A percentile compares a stretch with the other conserved stretches of the same genome.
Conservation (phyloP, 2,888 invertebrate species). For the Linnaemya vulpina region DNA sequence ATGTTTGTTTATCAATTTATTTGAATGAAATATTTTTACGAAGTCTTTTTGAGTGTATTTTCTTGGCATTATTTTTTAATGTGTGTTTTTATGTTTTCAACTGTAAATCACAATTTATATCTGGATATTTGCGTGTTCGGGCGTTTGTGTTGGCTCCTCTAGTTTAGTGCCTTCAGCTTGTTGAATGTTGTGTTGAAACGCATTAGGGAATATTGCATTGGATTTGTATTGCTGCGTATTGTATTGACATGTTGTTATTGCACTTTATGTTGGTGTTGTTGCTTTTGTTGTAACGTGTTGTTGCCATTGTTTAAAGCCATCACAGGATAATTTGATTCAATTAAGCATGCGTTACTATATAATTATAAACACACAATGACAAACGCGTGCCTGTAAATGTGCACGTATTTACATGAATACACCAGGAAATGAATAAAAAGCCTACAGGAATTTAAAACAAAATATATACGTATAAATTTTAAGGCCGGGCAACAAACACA, state of each 20-base stretch:
- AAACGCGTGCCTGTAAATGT: conserved; percentile 7
- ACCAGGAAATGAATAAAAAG: not conserved
- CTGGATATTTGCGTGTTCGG: conserved; percentile 2
- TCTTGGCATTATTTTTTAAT: too few species aligned
- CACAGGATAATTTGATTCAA: conserved; percentile 73
- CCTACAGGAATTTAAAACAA: not conserved
- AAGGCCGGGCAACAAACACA: not conserved
- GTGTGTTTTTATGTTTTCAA: not conserved
- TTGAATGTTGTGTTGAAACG: conserved; percentile 71
- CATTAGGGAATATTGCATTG: conserved; percentile 74
- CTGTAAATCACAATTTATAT: conserved; percentile 42
- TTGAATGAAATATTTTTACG: not conserved
- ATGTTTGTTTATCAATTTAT: too few species aligned
- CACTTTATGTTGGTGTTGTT: conserved; percentile 48
- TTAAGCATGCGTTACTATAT: conserved; percentile 73
- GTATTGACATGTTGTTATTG: conserved; percentile 56
- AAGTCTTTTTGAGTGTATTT: not conserved
- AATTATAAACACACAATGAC: conserved; percentile 69
- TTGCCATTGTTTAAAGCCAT: conserved; percentile 60
- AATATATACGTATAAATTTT: conserved; percentile 54
- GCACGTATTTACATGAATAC: not conserved
- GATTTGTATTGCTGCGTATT: conserved; percentile 53
- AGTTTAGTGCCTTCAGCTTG: conserved; percentile 60
- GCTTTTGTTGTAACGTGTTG: conserved; percentile 62
- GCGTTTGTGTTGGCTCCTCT: conserved; percentile 39